Evolutionary conservation across 37 sponge, comb jelly and placozoan genomes (phyloP), one percentile per base, ranked within the genome.

Genomic region (Amphimedon queenslandica): DNA sequence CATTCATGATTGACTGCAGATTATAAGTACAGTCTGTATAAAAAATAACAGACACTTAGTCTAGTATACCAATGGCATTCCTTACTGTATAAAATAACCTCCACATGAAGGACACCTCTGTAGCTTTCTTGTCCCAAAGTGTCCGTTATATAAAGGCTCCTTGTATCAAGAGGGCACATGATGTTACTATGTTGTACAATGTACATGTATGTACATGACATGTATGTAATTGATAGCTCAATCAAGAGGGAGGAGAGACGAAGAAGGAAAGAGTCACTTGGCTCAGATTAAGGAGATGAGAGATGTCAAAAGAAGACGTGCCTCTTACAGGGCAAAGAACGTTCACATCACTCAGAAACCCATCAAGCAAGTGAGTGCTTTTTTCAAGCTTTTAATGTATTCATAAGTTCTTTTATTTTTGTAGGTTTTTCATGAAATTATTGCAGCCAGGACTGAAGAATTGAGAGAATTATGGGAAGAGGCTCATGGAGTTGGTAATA

Each of bases 251-350:
- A 42, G 13, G 13, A 25, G 25, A 70, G 53, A 41, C 27, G 55
- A 68, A 18, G 61, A 27, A 0, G 70, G 13, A 3, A 42, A 29
- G 39, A 36, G 38, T 8, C 66, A 67, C 42, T 64, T 82, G 2
- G 80, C 87, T 63, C 41, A 37, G 73, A 60, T 91, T 21, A 80
- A 86, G 32, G 73, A 75, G 41, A 40, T 81, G 77, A 80, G 92
- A 31, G 84, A 91, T 71, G 71, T 79, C 43, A 82, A 70, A 73
- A 69, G 92, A 57, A 63, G 92, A 30, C 57, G 92, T 25, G 89
- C 87, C 63, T 75, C 66, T 16, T 91, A 91, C 55, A 58, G 88
- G 35, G 89, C 89, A 21, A 82, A 78, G 72, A 88, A 88, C 66
- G 89, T 88, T 21, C 89, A 82, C 75, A 88, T 88, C 75, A 88